Percentiles rank a stretch among this genome's conserved stretches.
Conservation (phyloP, 35 echinoderm and acorn worm genomes). For the Apostichopus californicus region DNA sequence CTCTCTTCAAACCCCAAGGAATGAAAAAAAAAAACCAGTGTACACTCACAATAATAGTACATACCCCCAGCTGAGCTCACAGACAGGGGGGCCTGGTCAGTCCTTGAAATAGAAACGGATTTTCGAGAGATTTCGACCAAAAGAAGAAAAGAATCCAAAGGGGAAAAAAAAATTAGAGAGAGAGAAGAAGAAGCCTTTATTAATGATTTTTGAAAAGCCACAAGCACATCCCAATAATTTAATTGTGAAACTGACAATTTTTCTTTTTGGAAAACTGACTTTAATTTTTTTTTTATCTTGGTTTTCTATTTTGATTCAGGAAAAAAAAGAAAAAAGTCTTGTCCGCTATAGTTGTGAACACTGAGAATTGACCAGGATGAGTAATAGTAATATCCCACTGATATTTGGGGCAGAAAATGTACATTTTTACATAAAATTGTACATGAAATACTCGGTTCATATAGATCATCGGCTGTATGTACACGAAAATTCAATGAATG, state of each 20-base stretch:
- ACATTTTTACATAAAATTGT: background rate
- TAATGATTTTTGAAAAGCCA: background rate
- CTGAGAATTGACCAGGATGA: background rate
- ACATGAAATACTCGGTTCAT: background rate
- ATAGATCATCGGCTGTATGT: too few relatives aligned
- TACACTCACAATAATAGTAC: background rate
- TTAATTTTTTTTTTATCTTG: background rate
- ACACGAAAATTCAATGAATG: too few relatives aligned
- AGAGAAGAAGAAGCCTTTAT: background rate
- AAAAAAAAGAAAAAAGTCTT: background rate
- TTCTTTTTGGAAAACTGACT: background rate
- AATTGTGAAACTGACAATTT: background rate
- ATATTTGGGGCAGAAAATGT: background rate
- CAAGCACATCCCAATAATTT: background rate
- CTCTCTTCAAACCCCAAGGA: slow-evolving; percentile 28
- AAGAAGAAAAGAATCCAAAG: background rate
- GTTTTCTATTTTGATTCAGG: background rate
- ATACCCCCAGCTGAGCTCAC: slow-evolving; percentile 25
- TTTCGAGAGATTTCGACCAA: background rate
- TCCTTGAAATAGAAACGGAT: background rate
- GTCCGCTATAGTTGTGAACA: background rate
- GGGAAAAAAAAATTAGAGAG: background rate
- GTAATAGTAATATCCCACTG: background rate
- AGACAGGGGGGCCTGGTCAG: background rate
- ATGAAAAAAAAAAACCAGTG: background rate